Base-by-base conservation (phyloP, 2,888 invertebrate genomes). In the Drosophila kanekoi region DNA sequence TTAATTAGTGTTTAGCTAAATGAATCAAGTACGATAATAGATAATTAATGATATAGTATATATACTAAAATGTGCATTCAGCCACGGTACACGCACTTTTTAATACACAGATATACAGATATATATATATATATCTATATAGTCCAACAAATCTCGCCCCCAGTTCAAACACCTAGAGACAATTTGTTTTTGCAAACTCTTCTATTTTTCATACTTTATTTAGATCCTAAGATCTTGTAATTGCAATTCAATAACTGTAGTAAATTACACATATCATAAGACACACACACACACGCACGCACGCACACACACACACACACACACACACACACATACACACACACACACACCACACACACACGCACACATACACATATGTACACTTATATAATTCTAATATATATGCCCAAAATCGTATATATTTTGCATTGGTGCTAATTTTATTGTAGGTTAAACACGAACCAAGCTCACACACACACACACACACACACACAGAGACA, bases 401-500 rank as follows among this genome's bases (percentile, higher is more conserved):
- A 38, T 40, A 40, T 32, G 45, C 45, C 54, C 38, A 37, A 48
- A n/a, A 16, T 67, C 64, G 10, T 74, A 75, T 74, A 68, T 72
- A 77, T 73, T 63, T 64, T 82, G 82, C 82, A 82, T 82, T 82
- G 82, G 82, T 82, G 82, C 82, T 82, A 85, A 85, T 82, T 82
- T 79, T 79, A 79, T 72, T 62, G 72, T 85, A 82, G 80, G 69
- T 67, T 77, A 58, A 45, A 61, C 62, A 70, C 47, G 18, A 44
- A 48, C 32, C 47, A 63, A 28, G 40, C 48, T 69, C 40, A 44
- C 53, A 43, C 38, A 40, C 49, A 35, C 43, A 51, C 51, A 35
- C 51, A 65, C 23, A 45, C 65, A 53, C 48, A 59, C 20, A 56
- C 51, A 65, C 23, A 45, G 63, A 53, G 45, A 59, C 20, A 56